Conservation (phyloP, 2,888 invertebrate species). For the Drosophila kambysellisi region DNA sequence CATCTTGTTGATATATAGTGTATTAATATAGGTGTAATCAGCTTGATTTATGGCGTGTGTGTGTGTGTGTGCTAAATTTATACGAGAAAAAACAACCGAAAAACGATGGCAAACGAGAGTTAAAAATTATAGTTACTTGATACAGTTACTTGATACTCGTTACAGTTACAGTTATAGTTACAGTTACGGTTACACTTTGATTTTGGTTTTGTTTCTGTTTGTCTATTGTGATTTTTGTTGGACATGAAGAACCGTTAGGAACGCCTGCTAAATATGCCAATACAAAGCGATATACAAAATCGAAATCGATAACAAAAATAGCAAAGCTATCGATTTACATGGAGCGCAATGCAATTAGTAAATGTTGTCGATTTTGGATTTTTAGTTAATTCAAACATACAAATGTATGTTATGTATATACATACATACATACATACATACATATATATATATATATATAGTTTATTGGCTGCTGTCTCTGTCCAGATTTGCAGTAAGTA, state of each 20-base stretch:
- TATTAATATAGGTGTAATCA: slow-evolving; percentile 7
- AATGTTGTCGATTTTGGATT: neutral
- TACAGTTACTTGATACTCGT: slow-evolving; percentile 15
- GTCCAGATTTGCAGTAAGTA: slow-evolving; percentile 50
- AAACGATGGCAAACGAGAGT: slow-evolving; percentile 53
- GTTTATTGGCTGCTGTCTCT: slow-evolving; percentile 27
- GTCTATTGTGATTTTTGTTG: slow-evolving; percentile 27
- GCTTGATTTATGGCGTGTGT: slow-evolving; percentile 34
- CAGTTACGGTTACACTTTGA: slow-evolving; percentile 29
- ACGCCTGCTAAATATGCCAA: slow-evolving; percentile 46
- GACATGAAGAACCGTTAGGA: slow-evolving; percentile 47
- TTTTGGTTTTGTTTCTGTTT: slow-evolving; percentile 25
- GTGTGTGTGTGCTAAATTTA: slow-evolving; percentile 33
- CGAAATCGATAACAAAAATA: slow-evolving; percentile 1
- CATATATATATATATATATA: slow-evolving; percentile 7
- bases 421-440: neutral
- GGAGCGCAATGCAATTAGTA: neutral
- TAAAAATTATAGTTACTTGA: slow-evolving; percentile 40
- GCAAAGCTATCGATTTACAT: slow-evolving; percentile 8
- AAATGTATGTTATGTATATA: neutral
- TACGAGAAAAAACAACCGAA: slow-evolving; percentile 38
- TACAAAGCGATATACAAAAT: slow-evolving; percentile 19
- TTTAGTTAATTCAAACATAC: slow-evolving; percentile 5
- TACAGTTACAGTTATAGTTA: slow-evolving; percentile 18
- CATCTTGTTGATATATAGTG: slow-evolving; percentile 14